Evolutionary conservation across 1,140 invertebrate genomes (phyloP).

Genomic region (Cardiocondyla obscurior): DNA sequence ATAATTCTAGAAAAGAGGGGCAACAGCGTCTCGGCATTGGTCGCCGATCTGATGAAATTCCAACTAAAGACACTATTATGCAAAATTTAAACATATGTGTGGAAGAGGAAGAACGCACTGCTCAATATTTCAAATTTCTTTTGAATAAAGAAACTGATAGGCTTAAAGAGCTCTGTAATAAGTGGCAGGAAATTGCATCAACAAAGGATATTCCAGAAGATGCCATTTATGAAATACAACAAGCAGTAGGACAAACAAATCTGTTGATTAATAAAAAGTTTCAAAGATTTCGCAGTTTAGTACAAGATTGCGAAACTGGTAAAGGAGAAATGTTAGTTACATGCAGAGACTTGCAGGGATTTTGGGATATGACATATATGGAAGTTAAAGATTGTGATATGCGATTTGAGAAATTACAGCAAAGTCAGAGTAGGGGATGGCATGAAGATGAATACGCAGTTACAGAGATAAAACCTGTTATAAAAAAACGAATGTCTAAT

Average conservation of each 20-base stretch:
- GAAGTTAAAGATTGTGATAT: constrained; percentile 86
- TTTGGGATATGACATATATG: constrained; percentile 90
- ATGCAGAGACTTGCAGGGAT: constrained; percentile 88
- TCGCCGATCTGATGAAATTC: constrained; percentile 64
- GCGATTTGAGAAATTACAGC: constrained; percentile 84
- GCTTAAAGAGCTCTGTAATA: constrained; percentile 79
- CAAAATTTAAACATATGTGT: constrained; percentile 77
- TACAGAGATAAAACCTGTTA: constrained; percentile 84
- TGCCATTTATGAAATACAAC: constrained; percentile 86
- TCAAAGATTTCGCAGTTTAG: constrained; percentile 87
- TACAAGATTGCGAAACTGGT: constrained; percentile 86
- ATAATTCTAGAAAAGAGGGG: constrained; percentile 81
- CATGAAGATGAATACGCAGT: constrained; percentile 77
- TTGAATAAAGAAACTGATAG: constrained; percentile 83
- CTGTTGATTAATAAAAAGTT: constrained; percentile 88
- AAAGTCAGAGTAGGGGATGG: constrained; percentile 84
- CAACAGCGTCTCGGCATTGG: constrained; percentile 75
- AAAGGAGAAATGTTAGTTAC: constrained; percentile 86
- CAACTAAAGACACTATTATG: constrained; percentile 79
- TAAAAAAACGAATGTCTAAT: constrained; percentile 59
- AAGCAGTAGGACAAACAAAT: constrained; percentile 88
- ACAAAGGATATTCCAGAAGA: constrained; percentile 79
- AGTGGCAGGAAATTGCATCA: constrained; percentile 80
- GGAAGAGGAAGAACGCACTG: constrained; percentile 82
- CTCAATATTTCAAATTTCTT: constrained; percentile 85